These are phyloP conservation scores for Ursus arctos DNA, from an alignment of 2,113 vertebrate genomes.

Conservation along the genomic window DNA sequence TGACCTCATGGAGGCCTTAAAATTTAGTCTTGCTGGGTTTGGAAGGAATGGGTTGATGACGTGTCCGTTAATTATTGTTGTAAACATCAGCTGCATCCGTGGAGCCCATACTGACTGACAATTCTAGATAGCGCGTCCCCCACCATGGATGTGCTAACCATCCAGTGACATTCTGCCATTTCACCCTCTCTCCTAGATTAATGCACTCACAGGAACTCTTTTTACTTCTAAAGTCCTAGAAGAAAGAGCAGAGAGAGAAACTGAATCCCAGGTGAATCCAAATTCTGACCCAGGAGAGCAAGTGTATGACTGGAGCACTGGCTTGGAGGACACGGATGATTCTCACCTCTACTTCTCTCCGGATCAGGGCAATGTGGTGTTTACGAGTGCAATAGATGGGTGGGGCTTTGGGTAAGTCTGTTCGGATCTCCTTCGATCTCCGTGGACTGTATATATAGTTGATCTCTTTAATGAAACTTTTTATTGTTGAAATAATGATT, in stretches of 20 bases:
- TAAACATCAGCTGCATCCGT: background rate
- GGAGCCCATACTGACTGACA: background rate
- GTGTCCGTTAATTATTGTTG: background rate
- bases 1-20: background rate
- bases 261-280: conserved; percentile 74
- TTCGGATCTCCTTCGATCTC: background rate
- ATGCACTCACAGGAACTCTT: conserved; percentile 95
- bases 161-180: conserved; percentile 49
- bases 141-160: accelerated
- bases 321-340: conserved; percentile 95
- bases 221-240: conserved; percentile 98
- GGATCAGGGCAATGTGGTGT: conserved; percentile 97
- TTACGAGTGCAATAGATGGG: conserved; percentile 96
- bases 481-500: background rate
- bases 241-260: conserved; percentile 94
- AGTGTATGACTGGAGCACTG: conserved; percentile 97
- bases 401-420: conserved; percentile 97
- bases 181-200: conserved; percentile 90
- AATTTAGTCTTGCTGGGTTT: background rate
- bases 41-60: background rate
- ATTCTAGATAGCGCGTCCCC: background rate
- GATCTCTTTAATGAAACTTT: background rate
- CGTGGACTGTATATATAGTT: background rate
- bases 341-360: conserved; percentile 98
- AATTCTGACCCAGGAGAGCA: conserved; percentile 86